A percentile compares a stretch with the other conserved stretches of the same genome.
phyloP scores from a whole-genome alignment of 2,113 vertebrate genomes.

The Poeciliopsis retropinna region DNA sequence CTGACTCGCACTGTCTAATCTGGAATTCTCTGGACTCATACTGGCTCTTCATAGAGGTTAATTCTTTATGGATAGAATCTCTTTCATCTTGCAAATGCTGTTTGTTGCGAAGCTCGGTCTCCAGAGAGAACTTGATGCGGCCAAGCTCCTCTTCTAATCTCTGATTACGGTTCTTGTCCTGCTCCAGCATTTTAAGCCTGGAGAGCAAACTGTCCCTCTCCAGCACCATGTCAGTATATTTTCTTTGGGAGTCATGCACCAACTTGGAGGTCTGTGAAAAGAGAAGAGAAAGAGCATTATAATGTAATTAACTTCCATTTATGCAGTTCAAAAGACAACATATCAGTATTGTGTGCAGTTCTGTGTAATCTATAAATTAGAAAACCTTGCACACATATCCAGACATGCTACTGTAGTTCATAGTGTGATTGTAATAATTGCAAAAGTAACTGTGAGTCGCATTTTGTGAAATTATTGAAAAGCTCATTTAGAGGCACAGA shows the following conservation, averaged over 20 bases:
- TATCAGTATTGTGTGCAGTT: not conserved
- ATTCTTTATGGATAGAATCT: conserved; percentile 87
- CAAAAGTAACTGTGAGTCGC: conserved; percentile 15
- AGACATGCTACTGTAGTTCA: conserved; percentile 13
- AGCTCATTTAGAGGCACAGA: conserved; percentile 19
- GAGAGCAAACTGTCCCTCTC: conserved; percentile 88
- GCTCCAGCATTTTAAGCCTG: conserved; percentile 92
- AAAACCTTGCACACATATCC: not conserved
- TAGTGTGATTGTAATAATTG: not conserved
- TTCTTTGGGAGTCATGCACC: conserved; percentile 87
- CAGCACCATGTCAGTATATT: conserved; percentile 86
- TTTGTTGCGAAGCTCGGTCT: conserved; percentile 89
- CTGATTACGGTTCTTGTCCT: conserved; percentile 87
- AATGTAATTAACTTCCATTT: not conserved
- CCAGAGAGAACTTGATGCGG: conserved; percentile 87
- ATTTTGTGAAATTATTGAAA: conserved; percentile 10
- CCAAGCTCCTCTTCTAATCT: conserved; percentile 90
- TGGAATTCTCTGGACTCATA: conserved; percentile 87
- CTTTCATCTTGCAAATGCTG: conserved; percentile 91
- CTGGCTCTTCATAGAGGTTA: conserved; percentile 91
- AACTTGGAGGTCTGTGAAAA: conserved; percentile 87
- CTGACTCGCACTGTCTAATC: conserved; percentile 85
- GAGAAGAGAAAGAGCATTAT: conserved; percentile 35
- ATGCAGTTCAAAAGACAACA: conserved; percentile 1
- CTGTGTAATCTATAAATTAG: not conserved